phyloP scores from a whole-genome alignment of 2,797 vertebrate genomes.

The Hippoglossus hippoglossus region DNA sequence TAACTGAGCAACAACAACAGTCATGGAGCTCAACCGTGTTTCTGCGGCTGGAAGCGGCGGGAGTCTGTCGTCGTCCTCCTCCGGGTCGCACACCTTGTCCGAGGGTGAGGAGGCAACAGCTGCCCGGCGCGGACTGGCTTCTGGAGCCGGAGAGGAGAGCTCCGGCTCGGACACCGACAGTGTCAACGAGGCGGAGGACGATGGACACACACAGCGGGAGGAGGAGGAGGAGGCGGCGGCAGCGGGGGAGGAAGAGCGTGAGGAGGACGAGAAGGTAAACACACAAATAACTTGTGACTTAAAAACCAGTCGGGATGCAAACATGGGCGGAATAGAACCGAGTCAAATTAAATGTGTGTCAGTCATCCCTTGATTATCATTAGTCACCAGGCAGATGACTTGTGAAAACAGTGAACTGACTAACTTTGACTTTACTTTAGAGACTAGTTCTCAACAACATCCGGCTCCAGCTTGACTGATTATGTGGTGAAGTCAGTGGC shows the following conservation, averaged over 20 bases:
- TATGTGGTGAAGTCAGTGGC: too few species aligned
- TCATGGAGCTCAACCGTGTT: slow-evolving; percentile 53
- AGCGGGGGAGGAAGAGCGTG: slow-evolving; percentile 44
- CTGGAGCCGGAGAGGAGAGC: slow-evolving; percentile 20
- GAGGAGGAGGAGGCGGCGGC: slow-evolving; percentile 44
- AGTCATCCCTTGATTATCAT: too few species aligned
- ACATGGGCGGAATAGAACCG: too few species aligned
- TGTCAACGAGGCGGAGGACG: slow-evolving; percentile 26
- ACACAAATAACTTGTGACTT: background rate
- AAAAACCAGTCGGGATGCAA: background rate
- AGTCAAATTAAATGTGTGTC: too few species aligned
- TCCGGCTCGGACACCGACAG: slow-evolving; percentile 35
- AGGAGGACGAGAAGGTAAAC: slow-evolving; percentile 82
- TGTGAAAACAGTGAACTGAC: too few species aligned
- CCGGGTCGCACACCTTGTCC: slow-evolving; percentile 67
- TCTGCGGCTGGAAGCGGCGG: slow-evolving; percentile 30
- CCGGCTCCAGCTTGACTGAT: too few species aligned
- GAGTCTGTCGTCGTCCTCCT: slow-evolving; percentile 55
- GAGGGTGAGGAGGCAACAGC: slow-evolving; percentile 63
- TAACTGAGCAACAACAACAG: too few species aligned
- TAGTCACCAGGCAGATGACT: too few species aligned
- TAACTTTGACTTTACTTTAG: too few species aligned
- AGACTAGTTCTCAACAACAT: too few species aligned
- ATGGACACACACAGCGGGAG: background rate
- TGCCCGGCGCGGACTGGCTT: slow-evolving; percentile 8